Base-by-base conservation (phyloP, 2,888 invertebrate genomes). In the Buathra laborator region DNA sequence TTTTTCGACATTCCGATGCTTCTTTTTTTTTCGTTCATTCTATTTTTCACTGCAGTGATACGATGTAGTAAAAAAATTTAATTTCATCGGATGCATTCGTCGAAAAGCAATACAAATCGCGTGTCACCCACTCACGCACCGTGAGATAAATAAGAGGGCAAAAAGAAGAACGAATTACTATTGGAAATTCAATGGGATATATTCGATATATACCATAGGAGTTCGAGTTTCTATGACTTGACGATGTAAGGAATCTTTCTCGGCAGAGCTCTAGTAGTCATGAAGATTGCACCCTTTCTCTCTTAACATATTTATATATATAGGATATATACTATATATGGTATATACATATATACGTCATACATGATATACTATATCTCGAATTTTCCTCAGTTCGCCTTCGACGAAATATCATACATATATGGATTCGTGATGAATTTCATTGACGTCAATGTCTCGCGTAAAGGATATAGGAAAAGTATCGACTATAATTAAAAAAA, bases 191-290 rank as follows among this genome's bases (percentile, higher is more conserved):
- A 3, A 44, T 14, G 29, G 16, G 2, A 72, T 51, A 53, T 44
- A 37, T 66, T 72, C 48, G 48, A 24, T 7, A 48, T 29, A 32
- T 53, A 9, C 7, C 43, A 48, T 4, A 46, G 53, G 76, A 53
- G 29, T 78, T 83, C 51, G 66, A 48, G 37, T 67, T 83, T 67
- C 29, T 51, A 56, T 64, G 81, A 74, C 53, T 78, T 72, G 16
- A n/a, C 48, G 48, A 78, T 68, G 72, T 48, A 37, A 67, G 66
- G n/a, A 82, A 71, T 56, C 10, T 46, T 24, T 24, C 77, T 37
- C n/a, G 19, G 70, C 29, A 10, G 32, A 24, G 32, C 59, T 62
- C 46, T 43, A 6, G 67, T n/a, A 80, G 72, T 72, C 72, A 56
- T 56, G 66, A 56, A 56, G n/a, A 53, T 12, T 64, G 32, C 48